These are phyloP conservation scores for Megaceryle alcyon DNA, from an alignment of 2,797 vertebrate genomes.

Conservation along the genomic window DNA sequence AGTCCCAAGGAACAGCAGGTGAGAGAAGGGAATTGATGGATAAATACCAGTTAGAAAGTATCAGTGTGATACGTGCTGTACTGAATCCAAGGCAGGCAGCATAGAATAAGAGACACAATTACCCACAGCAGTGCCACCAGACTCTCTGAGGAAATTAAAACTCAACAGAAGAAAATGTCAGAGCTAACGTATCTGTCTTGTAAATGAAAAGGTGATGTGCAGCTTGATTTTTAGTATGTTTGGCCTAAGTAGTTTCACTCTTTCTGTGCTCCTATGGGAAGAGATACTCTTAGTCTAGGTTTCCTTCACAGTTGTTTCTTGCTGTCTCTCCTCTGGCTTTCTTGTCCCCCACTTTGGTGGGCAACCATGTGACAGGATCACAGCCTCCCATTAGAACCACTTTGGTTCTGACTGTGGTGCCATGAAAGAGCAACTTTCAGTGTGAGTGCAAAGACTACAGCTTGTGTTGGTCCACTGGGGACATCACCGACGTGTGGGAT, in stretches of 20 bases:
- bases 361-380: not conserved
- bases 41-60: not conserved
- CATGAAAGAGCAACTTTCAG: not conserved
- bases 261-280: not conserved
- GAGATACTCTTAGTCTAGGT: not conserved
- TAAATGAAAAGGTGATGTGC: not conserved
- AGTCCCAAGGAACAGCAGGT: not conserved
- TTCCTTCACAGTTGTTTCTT: not conserved
- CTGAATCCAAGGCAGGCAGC: not conserved
- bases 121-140: not conserved
- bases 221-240: not conserved
- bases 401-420: not conserved
- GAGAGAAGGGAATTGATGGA: not conserved
- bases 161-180: not conserved
- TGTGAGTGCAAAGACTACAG: not conserved
- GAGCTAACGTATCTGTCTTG: not conserved
- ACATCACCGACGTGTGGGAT: rapidly evolving
- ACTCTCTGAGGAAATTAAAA: not conserved
- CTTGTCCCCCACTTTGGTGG: not conserved
- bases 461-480: not conserved
- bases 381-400: rapidly evolving
- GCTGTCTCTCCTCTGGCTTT: not conserved
- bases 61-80: not conserved
- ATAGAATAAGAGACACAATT: not conserved
- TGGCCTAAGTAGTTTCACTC: not conserved